Percentiles rank a stretch among this genome's conserved stretches.
phyloP scores from a whole-genome alignment of 1,140 invertebrate genomes.

The Temnothorax longispinosus region DNA sequence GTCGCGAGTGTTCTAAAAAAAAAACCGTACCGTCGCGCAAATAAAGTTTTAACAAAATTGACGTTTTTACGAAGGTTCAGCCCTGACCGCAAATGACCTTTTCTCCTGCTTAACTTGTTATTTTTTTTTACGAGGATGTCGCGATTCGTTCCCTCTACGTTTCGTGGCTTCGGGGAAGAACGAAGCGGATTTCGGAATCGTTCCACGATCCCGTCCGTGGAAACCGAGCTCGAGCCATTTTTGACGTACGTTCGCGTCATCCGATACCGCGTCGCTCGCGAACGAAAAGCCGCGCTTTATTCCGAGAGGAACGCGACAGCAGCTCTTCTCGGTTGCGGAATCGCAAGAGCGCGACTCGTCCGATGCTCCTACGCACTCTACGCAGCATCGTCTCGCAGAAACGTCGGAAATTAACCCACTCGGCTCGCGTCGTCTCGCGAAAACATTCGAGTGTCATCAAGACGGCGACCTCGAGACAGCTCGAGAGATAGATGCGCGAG shows the following conservation, averaged over 20 bases:
- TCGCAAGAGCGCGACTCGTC: background rate
- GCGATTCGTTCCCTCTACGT: too few relatives aligned
- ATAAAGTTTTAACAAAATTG: background rate
- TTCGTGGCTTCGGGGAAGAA: too few relatives aligned
- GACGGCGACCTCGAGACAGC: too few relatives aligned
- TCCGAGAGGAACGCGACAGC: too few relatives aligned
- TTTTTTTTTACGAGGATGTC: too few relatives aligned
- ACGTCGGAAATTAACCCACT: too few relatives aligned
- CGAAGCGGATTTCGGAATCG: too few relatives aligned
- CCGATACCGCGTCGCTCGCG: background rate
- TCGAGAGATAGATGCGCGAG: background rate
- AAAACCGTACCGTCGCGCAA: background rate
- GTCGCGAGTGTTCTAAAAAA: background rate
- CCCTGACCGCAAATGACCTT: too few relatives aligned
- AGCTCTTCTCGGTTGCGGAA: background rate
- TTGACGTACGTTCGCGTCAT: background rate
- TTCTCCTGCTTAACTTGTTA: too few relatives aligned
- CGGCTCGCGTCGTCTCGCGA: background rate
- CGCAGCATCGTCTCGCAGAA: background rate
- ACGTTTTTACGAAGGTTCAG: background rate
- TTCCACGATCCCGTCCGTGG: too few relatives aligned
- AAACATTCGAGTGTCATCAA: too few relatives aligned
- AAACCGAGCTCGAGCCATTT: constrained; percentile 7
- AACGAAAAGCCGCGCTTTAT: background rate
- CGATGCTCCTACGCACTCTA: too few relatives aligned